These are phyloP conservation scores for Amia ocellicauda DNA, from an alignment of 2,113 vertebrate genomes.

Conservation along the genomic window DNA sequence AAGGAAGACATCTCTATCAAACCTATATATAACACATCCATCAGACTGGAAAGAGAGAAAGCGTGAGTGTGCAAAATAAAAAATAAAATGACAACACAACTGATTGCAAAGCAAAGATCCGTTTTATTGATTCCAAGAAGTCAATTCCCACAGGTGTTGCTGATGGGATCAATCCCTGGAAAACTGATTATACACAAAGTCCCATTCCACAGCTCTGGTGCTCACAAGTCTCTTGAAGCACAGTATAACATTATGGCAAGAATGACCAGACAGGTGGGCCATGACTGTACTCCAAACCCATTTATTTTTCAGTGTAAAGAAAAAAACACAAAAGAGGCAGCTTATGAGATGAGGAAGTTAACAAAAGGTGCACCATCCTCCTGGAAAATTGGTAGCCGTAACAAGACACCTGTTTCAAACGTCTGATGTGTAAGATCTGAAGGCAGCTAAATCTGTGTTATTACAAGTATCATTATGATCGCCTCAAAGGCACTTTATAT, in stretches of 20 bases:
- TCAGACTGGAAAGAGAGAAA: too few relatives aligned
- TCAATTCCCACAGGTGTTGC: slow-evolving; percentile 55
- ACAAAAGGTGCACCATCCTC: neutral
- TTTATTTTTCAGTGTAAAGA: neutral
- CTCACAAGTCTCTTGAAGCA: slow-evolving; percentile 60
- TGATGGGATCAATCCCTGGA: slow-evolving; percentile 53
- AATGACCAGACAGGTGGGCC: slow-evolving; percentile 42
- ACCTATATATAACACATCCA: too few relatives aligned
- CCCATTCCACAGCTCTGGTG: slow-evolving; percentile 57
- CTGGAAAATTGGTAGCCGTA: neutral
- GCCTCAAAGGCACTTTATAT: slow-evolving; percentile 14
- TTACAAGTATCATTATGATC: too few relatives aligned
- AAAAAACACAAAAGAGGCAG: neutral
- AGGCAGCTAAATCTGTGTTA: neutral
- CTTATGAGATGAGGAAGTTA: neutral
- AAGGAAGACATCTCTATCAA: too few relatives aligned
- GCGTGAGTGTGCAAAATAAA: too few relatives aligned
- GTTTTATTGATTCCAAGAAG: slow-evolving; percentile 61
- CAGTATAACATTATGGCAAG: slow-evolving; percentile 33
- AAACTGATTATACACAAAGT: slow-evolving; percentile 51
- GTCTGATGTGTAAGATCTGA: too few relatives aligned
- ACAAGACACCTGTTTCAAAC: neutral
- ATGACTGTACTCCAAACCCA: neutral
- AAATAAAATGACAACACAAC: too few relatives aligned
- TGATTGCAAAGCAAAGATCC: slow-evolving; percentile 56